These are phyloP conservation scores for Liopterus haemorrhoidalis DNA, from an alignment of 2,888 invertebrate species.

Conservation along the genomic window DNA sequence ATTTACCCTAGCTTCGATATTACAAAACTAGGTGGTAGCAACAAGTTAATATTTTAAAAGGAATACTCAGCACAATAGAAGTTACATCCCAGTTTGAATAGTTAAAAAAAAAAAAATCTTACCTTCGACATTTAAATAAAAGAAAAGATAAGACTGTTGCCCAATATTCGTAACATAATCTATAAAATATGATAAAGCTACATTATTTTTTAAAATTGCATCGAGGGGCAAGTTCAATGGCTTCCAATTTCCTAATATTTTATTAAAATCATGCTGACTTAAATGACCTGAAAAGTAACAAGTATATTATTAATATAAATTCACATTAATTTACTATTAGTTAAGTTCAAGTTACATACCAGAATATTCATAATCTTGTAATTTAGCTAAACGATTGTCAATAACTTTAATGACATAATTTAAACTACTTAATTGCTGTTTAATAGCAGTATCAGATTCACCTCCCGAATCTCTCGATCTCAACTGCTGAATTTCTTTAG, in stretches of 20 bases:
- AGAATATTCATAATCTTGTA: constrained; percentile 38
- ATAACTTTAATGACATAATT: constrained; percentile 73
- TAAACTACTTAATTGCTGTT: constrained; percentile 80
- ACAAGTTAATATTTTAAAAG: too few species aligned
- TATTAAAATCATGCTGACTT: constrained; percentile 9
- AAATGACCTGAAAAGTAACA: constrained; percentile 4
- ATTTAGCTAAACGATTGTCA: constrained; percentile 49
- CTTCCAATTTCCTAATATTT: constrained; percentile 36
- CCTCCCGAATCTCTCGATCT: constrained; percentile 82
- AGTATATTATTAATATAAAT: too few species aligned
- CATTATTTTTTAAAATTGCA: constrained; percentile 68
- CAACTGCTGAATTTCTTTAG: constrained; percentile 73
- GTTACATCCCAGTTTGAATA: too few species aligned
- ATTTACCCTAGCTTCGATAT: too few species aligned
- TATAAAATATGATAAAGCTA: constrained; percentile 70
- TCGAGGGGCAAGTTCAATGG: constrained; percentile 58
- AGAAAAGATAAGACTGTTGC: constrained; percentile 67
- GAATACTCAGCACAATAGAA: too few species aligned
- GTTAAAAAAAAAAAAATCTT: too few species aligned
- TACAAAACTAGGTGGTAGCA: too few species aligned
- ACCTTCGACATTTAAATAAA: constrained; percentile 73
- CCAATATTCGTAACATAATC: constrained; percentile 67
- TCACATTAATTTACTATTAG: neutral
- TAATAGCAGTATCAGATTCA: constrained; percentile 73
- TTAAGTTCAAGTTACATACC: constrained; percentile 16